A percentile compares a stretch with the other conserved stretches of the same genome.
These are phyloP conservation scores for Drosophila tani DNA, from an alignment of 1,140 invertebrate species.

Conservation along the genomic window DNA sequence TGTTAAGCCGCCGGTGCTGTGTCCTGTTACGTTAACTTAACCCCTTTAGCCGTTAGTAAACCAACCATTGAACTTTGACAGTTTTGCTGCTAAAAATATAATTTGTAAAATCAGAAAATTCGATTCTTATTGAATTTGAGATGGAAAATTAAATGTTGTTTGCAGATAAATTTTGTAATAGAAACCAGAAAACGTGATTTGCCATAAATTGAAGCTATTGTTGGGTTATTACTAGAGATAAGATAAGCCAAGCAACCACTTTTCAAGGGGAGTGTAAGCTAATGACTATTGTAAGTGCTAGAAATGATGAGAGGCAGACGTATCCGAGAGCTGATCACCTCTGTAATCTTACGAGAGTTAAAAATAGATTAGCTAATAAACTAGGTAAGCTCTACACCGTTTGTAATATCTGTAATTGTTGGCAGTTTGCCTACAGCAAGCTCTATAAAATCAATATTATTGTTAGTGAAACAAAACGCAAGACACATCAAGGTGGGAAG, in stretches of 20 bases:
- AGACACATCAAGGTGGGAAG: neutral
- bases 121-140: neutral
- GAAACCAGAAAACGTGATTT: neutral
- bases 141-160: neutral
- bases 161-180: neutral
- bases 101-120: constrained; percentile 26
- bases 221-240: neutral
- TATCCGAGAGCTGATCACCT: neutral
- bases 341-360: neutral
- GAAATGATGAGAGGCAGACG: neutral
- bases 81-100: constrained; percentile 49
- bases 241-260: neutral
- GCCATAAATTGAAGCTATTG: neutral
- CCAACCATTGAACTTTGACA: constrained; percentile 14
- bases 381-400: neutral
- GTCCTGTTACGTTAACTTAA: constrained; percentile 75
- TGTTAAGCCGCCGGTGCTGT: constrained; percentile 20
- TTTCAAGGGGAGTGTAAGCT: neutral
- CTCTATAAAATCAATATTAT: constrained; percentile 2
- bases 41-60: constrained; percentile 54
- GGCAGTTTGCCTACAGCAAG: neutral
- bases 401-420: neutral
- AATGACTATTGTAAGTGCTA: neutral
- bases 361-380: constrained; percentile 1
- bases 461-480: neutral